phyloP scores from a whole-genome alignment of 1,140 invertebrate genomes.

The Magallana ariakensis region DNA sequence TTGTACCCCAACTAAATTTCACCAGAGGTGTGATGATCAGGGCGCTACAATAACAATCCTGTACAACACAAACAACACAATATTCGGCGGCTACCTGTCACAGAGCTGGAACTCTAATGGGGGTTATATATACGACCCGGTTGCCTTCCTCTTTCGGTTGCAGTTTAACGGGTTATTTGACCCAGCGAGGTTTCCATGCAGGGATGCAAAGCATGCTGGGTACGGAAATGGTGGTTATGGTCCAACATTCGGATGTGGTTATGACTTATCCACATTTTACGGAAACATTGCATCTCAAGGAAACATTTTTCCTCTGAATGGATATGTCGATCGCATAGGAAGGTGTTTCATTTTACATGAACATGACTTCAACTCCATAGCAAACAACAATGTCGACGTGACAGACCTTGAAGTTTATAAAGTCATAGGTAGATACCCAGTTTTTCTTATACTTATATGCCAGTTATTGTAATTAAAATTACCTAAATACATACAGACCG shows the following conservation, averaged over 20 bases:
- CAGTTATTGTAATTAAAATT: too few species aligned
- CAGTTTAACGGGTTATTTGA: conserved; percentile 34
- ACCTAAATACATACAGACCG: too few species aligned
- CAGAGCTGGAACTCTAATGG: conserved; percentile 51
- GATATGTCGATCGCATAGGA: background rate
- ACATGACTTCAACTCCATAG: background rate
- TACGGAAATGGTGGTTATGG: conserved; percentile 35
- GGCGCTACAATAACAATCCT: conserved; percentile 58
- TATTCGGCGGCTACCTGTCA: conserved; percentile 61
- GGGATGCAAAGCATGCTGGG: background rate
- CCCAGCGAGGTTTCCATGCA: background rate
- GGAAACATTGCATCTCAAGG: background rate
- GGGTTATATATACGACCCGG: conserved; percentile 45
- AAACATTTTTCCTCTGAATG: conserved; percentile 33
- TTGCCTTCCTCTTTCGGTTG: conserved; percentile 61
- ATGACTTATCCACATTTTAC: conserved; percentile 33
- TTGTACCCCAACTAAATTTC: conserved; percentile 52
- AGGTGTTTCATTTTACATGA: background rate
- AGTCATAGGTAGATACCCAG: background rate
- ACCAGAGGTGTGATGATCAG: conserved; percentile 58
- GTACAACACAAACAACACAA: conserved; percentile 55
- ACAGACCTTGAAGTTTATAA: conserved; percentile 23
- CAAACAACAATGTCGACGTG: conserved; percentile 7
- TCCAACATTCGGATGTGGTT: conserved; percentile 53
- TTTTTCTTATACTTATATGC: too few species aligned